Conservation (phyloP, 2,888 invertebrate species). For the Linyphia triangularis region DNA sequence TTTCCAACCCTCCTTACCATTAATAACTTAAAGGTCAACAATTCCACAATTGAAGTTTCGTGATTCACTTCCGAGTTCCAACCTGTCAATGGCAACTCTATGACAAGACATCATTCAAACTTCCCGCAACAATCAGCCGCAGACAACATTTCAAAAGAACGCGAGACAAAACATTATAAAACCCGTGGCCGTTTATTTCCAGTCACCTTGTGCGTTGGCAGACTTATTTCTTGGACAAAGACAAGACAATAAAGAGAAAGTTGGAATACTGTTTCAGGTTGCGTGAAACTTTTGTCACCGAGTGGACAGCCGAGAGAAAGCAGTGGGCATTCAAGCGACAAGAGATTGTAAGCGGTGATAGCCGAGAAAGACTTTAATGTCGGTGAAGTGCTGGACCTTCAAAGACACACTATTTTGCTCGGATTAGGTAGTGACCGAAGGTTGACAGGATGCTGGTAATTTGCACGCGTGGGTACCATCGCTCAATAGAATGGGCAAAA, state of each 20-base stretch:
- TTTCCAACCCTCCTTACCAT: too few species aligned
- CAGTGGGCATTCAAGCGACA: not conserved
- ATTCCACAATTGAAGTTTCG: too few species aligned
- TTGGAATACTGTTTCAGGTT: not conserved
- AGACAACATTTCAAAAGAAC: not conserved
- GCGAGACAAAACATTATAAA: not conserved
- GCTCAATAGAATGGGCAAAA: not conserved
- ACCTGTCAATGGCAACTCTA: slow-evolving; percentile 1
- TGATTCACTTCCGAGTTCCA: slow-evolving; percentile 26
- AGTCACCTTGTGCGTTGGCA: not conserved
- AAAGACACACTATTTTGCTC: not conserved
- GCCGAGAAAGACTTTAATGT: not conserved
- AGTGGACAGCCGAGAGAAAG: not conserved
- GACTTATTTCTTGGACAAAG: too few species aligned
- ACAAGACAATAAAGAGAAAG: not conserved
- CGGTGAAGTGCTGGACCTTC: slow-evolving; percentile 42
- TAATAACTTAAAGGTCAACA: too few species aligned
- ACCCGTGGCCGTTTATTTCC: not conserved
- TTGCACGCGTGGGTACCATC: not conserved
- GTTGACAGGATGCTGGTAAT: not conserved
- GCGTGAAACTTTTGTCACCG: not conserved
- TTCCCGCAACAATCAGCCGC: not conserved
- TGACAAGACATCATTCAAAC: slow-evolving; percentile 61
- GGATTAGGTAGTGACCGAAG: slow-evolving; percentile 41
- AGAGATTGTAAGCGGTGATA: not conserved